Conservation (phyloP, 1,140 invertebrate genomes). For the Drosophila serrata region DNA sequence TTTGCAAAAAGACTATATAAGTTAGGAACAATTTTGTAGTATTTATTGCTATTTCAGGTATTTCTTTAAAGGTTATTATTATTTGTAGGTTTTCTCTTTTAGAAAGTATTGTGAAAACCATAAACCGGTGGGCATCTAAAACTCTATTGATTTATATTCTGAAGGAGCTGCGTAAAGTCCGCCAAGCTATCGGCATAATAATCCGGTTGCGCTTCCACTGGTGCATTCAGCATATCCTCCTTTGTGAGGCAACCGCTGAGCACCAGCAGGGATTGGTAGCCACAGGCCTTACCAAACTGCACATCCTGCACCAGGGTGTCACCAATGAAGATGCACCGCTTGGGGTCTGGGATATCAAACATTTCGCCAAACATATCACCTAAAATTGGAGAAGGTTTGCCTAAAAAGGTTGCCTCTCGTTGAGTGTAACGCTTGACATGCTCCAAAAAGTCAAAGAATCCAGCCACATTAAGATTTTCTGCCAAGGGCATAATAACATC, state of each 20-base stretch:
- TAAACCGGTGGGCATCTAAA: neutral
- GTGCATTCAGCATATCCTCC: conserved; percentile 71
- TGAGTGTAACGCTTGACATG: conserved; percentile 85
- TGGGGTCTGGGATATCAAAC: conserved; percentile 86
- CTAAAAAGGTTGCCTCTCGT: conserved; percentile 85
- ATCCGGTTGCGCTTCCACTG: conserved; percentile 79
- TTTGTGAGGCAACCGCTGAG: conserved; percentile 86
- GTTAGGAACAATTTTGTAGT: conserved; percentile 3
- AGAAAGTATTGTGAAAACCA: neutral
- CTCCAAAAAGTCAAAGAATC: conserved; percentile 85
- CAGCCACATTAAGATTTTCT: conserved; percentile 69
- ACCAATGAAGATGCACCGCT: conserved; percentile 87
- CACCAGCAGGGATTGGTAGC: conserved; percentile 87
- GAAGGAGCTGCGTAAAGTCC: conserved; percentile 64
- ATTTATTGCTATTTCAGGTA: conserved; percentile 15
- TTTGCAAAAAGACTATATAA: too few species aligned
- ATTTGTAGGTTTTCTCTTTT: neutral
- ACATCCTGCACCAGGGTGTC: conserved; percentile 88
- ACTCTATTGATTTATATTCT: conserved; percentile 51
- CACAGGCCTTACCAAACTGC: conserved; percentile 86
- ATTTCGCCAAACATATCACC: conserved; percentile 85
- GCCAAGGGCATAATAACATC: conserved; percentile 71
- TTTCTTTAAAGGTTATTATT: neutral
- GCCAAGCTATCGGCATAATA: conserved; percentile 85
- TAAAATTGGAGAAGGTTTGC: conserved; percentile 86